A percentile compares a stretch with the other conserved stretches of the same genome.
phyloP scores from a whole-genome alignment of 1,140 invertebrate species.

The Listronotus bonariensis region DNA sequence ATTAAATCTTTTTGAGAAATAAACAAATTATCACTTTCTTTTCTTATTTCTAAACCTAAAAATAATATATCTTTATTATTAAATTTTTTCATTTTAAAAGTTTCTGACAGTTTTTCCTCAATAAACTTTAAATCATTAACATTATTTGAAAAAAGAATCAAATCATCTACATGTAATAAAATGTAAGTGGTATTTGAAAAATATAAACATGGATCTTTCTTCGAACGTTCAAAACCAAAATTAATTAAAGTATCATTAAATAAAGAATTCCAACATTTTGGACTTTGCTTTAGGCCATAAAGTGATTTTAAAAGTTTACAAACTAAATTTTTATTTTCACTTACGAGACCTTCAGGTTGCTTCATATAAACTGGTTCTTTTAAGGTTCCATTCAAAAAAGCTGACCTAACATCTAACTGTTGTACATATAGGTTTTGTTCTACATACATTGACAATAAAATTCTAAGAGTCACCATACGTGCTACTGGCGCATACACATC shows the following conservation, averaged over 20 bases:
- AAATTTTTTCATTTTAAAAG: no score
- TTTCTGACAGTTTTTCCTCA: no score
- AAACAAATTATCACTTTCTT: not conserved
- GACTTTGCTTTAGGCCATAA: slow-evolving; percentile 48
- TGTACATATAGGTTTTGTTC: not conserved
- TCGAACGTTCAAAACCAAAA: slow-evolving; percentile 1
- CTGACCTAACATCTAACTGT: no score
- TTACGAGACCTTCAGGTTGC: slow-evolving; percentile 8
- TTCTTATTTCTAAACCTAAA: slow-evolving; percentile 2
- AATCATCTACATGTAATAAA: no score
- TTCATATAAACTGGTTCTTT: slow-evolving; percentile 22
- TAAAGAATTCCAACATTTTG: slow-evolving; percentile 25
- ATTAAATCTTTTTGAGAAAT: slow-evolving; percentile 18
- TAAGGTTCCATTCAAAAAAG: no score
- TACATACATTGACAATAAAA: slow-evolving; percentile 18
- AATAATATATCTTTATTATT: no score
- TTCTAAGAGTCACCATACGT: slow-evolving; percentile 9
- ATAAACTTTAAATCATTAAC: no score
- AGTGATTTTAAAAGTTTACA: slow-evolving; percentile 32
- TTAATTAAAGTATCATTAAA: slow-evolving; percentile 40
- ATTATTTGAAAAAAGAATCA: no score
- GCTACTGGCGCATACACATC: slow-evolving; percentile 21
- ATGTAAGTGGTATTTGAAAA: no score
- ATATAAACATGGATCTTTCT: no score
- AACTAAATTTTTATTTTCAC: slow-evolving; percentile 5